Percentiles rank a stretch among this genome's conserved stretches.
Conservation (phyloP, 1,140 invertebrate species). For the Ladona fulva region DNA sequence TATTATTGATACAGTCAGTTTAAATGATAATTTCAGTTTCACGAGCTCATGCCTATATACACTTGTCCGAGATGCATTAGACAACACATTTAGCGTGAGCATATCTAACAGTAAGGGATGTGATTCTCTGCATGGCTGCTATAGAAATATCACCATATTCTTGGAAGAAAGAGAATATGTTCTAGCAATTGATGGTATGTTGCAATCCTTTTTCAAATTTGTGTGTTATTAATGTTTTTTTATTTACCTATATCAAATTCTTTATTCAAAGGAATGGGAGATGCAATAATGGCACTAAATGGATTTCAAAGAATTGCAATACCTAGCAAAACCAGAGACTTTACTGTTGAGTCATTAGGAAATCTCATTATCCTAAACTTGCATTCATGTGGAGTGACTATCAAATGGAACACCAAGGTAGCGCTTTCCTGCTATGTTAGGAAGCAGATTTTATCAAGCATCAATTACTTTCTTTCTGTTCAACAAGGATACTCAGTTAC, state of each 20-base stretch:
- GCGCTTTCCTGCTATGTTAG: too few species aligned
- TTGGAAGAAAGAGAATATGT: conserved; percentile 58
- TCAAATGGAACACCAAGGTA: conserved; percentile 59
- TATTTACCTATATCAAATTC: too few species aligned
- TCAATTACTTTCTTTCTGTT: not conserved
- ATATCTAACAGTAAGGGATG: conserved; percentile 40
- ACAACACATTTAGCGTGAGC: conserved; percentile 55
- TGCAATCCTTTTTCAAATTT: conserved; percentile 23
- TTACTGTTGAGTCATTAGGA: conserved; percentile 57
- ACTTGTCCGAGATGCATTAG: conserved; percentile 50
- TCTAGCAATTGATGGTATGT: conserved; percentile 38
- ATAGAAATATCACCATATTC: conserved; percentile 51
- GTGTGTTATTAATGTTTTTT: too few species aligned
- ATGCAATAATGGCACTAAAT: not conserved
- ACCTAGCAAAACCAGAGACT: conserved; percentile 17
- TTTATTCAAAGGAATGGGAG: not conserved
- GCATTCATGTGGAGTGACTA: conserved; percentile 53
- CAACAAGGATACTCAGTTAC: not conserved
- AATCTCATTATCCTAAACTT: conserved; percentile 56
- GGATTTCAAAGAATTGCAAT: not conserved
- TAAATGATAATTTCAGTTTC: conserved; percentile 28
- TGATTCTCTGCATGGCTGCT: conserved; percentile 34
- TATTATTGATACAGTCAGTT: conserved; percentile 18
- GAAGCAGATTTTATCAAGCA: too few species aligned
- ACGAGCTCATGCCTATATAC: conserved; percentile 43